A percentile compares a stretch with the other conserved stretches of the same genome.
Evolutionary conservation across 2,113 vertebrate genomes (phyloP).

Genomic region (Nothoprocta perdicaria): DNA sequence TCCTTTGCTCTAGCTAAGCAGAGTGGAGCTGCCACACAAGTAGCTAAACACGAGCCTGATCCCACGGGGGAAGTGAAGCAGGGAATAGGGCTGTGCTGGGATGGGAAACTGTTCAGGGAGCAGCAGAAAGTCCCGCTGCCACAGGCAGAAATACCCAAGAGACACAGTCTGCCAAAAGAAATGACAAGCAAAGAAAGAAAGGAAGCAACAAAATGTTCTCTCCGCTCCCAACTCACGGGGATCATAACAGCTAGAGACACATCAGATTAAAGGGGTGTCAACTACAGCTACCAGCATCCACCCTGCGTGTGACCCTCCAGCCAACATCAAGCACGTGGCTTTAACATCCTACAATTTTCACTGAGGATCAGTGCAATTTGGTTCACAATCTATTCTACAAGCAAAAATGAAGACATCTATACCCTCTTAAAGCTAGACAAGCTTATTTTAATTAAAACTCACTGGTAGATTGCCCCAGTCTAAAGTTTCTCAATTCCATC

Average conservation of each 20-base stretch:
- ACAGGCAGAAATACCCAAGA: not conserved
- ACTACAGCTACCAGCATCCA: constrained; percentile 13
- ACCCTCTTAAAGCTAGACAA: constrained; percentile 10
- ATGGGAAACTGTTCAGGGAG: not conserved
- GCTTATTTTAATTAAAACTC: not conserved
- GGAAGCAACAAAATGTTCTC: not conserved
- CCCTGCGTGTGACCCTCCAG: not conserved
- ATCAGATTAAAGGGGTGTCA: not conserved
- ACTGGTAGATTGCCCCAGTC: constrained; percentile 7
- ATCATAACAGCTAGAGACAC: not conserved
- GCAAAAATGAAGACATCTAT: not conserved
- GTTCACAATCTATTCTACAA: not conserved
- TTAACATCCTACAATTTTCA: constrained; percentile 5
- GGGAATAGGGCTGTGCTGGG: fast-evolving
- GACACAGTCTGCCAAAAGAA: not conserved
- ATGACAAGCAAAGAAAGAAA: not conserved
- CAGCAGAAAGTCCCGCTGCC: not conserved
- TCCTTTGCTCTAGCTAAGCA: fast-evolving
- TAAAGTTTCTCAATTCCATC: constrained; percentile 27
- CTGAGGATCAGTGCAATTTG: constrained; percentile 17
- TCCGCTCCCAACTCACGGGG: not conserved
- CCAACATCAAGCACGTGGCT: constrained; percentile 32
- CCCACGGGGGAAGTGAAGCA: not conserved
- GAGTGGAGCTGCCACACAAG: fast-evolving
- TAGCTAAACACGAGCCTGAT: fast-evolving